Conservation (phyloP, 2,888 invertebrate species). For the Mythimna lalbum region DNA sequence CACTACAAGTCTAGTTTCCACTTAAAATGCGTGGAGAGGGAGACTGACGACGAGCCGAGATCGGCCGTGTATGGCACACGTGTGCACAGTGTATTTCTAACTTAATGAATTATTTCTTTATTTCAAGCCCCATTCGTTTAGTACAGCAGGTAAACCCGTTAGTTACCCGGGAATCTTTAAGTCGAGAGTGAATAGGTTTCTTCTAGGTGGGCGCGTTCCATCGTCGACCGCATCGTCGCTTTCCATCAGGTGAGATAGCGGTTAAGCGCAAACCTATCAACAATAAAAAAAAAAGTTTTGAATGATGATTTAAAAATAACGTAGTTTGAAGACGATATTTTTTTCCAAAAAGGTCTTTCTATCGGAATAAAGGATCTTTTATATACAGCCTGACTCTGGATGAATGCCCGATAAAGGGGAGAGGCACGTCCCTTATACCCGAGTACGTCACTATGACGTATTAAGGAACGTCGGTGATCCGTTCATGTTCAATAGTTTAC, state of each 20-base stretch:
- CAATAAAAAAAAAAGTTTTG: no score
- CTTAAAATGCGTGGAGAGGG: no score
- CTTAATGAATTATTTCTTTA: not conserved
- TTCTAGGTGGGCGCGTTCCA: no score
- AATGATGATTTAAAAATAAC: slow-evolving; percentile 2
- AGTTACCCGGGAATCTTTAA: no score
- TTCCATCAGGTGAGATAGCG: no score
- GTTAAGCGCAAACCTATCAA: no score
- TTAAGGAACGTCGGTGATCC: not conserved
- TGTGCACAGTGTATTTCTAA: no score
- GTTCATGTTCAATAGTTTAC: slow-evolving; percentile 9
- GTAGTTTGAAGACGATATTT: not conserved
- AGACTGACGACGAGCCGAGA: no score
- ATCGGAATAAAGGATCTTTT: not conserved
- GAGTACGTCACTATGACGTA: slow-evolving; percentile 28
- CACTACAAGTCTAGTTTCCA: no score
- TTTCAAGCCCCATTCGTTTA: not conserved
- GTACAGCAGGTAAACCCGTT: not conserved
- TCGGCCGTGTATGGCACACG: no score
- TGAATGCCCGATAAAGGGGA: slow-evolving; percentile 13
- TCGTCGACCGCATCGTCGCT: no score
- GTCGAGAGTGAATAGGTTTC: no score
- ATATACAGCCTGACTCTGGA: slow-evolving; percentile 29
- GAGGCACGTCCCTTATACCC: slow-evolving; percentile 18
- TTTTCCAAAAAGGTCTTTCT: not conserved